Evolutionary conservation across 2,888 invertebrate genomes (phyloP).

Genomic region (Drosophila barbarae): DNA sequence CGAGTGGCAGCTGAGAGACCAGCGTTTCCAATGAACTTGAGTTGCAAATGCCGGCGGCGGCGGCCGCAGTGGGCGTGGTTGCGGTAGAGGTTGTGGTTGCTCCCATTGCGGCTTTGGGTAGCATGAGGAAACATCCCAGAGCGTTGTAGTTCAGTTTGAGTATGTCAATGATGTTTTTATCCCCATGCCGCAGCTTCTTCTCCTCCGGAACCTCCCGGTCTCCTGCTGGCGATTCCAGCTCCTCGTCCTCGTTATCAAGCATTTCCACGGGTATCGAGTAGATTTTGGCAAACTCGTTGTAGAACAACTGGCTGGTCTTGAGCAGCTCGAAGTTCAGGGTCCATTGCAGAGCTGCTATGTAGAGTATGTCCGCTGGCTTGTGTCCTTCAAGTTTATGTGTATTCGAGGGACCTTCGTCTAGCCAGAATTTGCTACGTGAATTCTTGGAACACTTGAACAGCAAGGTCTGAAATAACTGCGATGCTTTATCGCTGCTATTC

Average conservation of each 20-base stretch:
- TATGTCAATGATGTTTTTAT: slow-evolving; percentile 75
- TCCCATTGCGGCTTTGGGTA: slow-evolving; percentile 61
- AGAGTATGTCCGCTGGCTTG: slow-evolving; percentile 72
- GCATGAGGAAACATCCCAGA: slow-evolving; percentile 75
- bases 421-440: slow-evolving; percentile 47
- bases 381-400: slow-evolving; percentile 43
- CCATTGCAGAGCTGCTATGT: slow-evolving; percentile 77
- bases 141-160: slow-evolving; percentile 75
- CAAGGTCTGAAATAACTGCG: slow-evolving; percentile 69
- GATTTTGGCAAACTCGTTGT: slow-evolving; percentile 74
- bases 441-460: slow-evolving; percentile 51
- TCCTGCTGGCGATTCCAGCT: slow-evolving; percentile 17
- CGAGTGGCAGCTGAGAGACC: slow-evolving; percentile 54
- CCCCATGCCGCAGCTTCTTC: slow-evolving; percentile 62
- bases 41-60: slow-evolving; percentile 47
- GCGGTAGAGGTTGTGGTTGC: slow-evolving; percentile 27
- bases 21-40: slow-evolving; percentile 72
- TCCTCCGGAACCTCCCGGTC: slow-evolving; percentile 16
- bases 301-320: slow-evolving; percentile 76
- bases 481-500: slow-evolving; percentile 70
- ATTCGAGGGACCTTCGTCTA: slow-evolving; percentile 50
- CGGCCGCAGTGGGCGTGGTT: slow-evolving; percentile 14
- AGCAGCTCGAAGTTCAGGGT: slow-evolving; percentile 77
- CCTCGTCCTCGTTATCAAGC: slow-evolving; percentile 47
- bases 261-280: slow-evolving; percentile 71